Evolutionary conservation across 92 coral and sea anemone genomes (phyloP), one percentile per base, ranked within the genome.

Genomic region (Porites evermanni): DNA sequence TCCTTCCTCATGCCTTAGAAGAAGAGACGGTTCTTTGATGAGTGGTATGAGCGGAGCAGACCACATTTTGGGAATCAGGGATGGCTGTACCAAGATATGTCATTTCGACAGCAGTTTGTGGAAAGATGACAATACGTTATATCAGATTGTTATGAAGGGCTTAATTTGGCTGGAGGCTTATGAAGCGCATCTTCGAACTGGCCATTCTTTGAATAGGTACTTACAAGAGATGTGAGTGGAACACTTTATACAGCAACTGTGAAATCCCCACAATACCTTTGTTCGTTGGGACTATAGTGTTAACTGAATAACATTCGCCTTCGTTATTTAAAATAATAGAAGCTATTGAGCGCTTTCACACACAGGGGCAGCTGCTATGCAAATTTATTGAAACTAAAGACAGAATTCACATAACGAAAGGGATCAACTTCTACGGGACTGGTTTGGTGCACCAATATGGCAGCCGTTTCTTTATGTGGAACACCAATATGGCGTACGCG

Each of bases 151-250:
- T 47, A 94, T 96, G 95, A 96, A 96, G 79, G 98, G 98, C 23
- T 68, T 89, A 51, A 72, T 96, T 32, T 96, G 97, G 98, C 79
- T 96, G 79, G 98, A 96, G 32, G 98, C 97, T 1, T 96, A 94
- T 61, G 98, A 96, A 65, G 89, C 85, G 21, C 94, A 94, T 66
- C 93, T 76, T 54, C 88, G 77, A 23, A 94, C 98, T 63, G 95
- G 97, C 11, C 76, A 91, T 20, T 67, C 94, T 0, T 70, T 91
- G 59, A 65, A 64, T 69, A 82, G 38, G 51, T 93, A 82, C 79
- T 80, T 94, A 80, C 50, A 83, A 70, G 97, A 94, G 53, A 89
- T 91, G 94, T 80, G 51, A 52, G 23, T 61, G 51, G 12, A 10
- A 7, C 7, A 7, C 0, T 38, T 70, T 0, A 11, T 13, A 50